phyloP scores from a whole-genome alignment of 2,113 vertebrate species.

The Jacana jacana region DNA sequence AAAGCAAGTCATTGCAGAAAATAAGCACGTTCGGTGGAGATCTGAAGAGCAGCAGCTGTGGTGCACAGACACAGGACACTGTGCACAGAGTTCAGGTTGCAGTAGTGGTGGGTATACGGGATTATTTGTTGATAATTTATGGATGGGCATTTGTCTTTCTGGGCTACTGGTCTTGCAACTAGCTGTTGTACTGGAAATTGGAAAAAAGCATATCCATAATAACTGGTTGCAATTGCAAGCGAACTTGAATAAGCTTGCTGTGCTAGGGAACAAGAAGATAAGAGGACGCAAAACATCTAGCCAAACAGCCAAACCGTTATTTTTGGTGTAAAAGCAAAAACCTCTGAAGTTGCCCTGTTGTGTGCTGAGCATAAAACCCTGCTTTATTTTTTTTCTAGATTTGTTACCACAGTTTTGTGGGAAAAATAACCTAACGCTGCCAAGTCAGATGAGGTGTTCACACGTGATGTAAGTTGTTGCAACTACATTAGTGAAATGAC shows the following conservation, averaged over 20 bases:
- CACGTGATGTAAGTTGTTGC: neutral
- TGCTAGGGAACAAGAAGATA: neutral
- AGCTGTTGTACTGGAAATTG: neutral
- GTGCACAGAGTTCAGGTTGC: neutral
- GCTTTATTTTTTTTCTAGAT: neutral
- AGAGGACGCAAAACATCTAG: neutral
- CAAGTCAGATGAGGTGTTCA: neutral
- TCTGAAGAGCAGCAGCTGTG: neutral
- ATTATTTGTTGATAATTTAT: neutral
- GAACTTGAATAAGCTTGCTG: neutral
- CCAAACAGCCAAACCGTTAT: neutral
- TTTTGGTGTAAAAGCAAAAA: neutral
- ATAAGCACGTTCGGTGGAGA: neutral
- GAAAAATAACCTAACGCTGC: neutral
- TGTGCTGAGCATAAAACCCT: neutral
- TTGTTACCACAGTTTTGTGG: neutral
- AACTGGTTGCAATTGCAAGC: neutral
- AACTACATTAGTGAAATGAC: neutral
- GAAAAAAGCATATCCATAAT: neutral
- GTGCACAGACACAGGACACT: neutral
- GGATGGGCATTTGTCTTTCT: neutral
- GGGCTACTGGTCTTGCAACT: neutral
- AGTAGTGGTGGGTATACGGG: neutral
- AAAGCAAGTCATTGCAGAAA: neutral
- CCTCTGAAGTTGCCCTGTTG: neutral